Percentiles rank a stretch among this genome's conserved stretches.
Evolutionary conservation across 2,113 vertebrate species (phyloP).

Genomic region (Atherinomorus stipes): DNA sequence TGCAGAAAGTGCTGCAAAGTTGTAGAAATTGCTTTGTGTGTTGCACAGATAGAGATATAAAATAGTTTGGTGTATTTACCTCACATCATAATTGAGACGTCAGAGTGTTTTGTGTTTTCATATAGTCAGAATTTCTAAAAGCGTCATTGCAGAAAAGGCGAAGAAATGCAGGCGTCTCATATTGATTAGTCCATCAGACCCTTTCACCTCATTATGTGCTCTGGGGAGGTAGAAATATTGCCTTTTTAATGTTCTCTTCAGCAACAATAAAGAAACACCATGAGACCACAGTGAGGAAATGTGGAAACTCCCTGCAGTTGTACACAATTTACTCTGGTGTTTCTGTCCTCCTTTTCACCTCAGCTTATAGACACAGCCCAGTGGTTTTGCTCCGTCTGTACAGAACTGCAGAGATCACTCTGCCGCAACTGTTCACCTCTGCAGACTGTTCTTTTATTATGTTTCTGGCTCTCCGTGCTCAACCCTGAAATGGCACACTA

Average conservation of each 20-base stretch:
- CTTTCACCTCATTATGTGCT: constrained; percentile 9
- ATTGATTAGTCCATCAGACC: constrained; percentile 31
- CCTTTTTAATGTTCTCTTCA: constrained; percentile 16
- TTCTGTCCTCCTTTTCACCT: constrained; percentile 14
- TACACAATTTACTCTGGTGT: constrained; percentile 7
- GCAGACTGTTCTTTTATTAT: constrained; percentile 43
- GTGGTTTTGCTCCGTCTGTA: constrained; percentile 8
- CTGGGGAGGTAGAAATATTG: constrained; percentile 6
- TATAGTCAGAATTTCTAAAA: not conserved
- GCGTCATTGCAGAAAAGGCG: not conserved
- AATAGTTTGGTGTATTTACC: not conserved
- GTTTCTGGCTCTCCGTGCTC: constrained; percentile 25
- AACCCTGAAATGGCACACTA: constrained; percentile 49
- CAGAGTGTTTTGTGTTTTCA: not conserved
- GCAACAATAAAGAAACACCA: not conserved
- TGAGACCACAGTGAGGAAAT: not conserved
- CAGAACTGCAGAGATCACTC: constrained; percentile 27
- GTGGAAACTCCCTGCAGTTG: constrained; percentile 18
- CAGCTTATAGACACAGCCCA: constrained; percentile 9
- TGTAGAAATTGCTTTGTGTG: not conserved
- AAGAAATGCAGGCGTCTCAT: constrained; percentile 16
- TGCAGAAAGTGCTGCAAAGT: not conserved
- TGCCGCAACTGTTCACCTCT: constrained; percentile 41
- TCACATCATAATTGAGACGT: not conserved
- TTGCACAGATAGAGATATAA: not conserved